Base-by-base conservation (phyloP, 2,888 invertebrate species). In the Vesta saturnalis region DNA sequence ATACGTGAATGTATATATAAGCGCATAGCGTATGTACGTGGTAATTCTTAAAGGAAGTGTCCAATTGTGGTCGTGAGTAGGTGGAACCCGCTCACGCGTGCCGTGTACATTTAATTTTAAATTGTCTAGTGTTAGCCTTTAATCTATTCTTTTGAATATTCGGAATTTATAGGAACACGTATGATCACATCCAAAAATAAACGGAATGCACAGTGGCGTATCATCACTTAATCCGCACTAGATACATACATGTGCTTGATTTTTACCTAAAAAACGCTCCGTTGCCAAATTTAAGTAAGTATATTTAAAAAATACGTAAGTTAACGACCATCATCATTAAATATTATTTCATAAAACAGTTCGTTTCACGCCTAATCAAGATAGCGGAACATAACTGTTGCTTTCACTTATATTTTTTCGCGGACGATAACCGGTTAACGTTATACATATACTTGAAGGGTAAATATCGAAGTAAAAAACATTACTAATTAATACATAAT, bases 31-130 rank as follows among this genome's bases (percentile, higher is more conserved):
- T 57, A 35, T 39, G 58, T 62, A 59, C 60, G 62, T 62, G 60
- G 64, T 61, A 69, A 71, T 69, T 69, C 71, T 60, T 62, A 65
- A 64, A 71, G 71, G 71, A 71, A 71, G 71, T 71, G 66, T 64
- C 71, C 69, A 71, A 71, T 71, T 71, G 71, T 60, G 63, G 66
- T 46, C 56, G 63, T 54, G 69, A 69, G 71, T 71, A 61, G 71
- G 71, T 60, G 66, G 71, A 10, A 58, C 39, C 67, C 66, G 71
- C 69, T 71, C 69, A 69, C 69, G 71, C 71, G 71, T 71, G 69
- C 69, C 68, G 47, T 54, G 49, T 47, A 62, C 64, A 60, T 60
- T 60, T 68, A 60, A 64, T 67, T 64, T 56, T 64, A 19, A 52
- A 21, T 35, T 35, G 19, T 35, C 12, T 8, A 23, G 23, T 19